A percentile compares a stretch with the other conserved stretches of the same genome.
Evolutionary conservation across 2,113 vertebrate species (phyloP).

Genomic region (Myxocyprinus asiaticus): DNA sequence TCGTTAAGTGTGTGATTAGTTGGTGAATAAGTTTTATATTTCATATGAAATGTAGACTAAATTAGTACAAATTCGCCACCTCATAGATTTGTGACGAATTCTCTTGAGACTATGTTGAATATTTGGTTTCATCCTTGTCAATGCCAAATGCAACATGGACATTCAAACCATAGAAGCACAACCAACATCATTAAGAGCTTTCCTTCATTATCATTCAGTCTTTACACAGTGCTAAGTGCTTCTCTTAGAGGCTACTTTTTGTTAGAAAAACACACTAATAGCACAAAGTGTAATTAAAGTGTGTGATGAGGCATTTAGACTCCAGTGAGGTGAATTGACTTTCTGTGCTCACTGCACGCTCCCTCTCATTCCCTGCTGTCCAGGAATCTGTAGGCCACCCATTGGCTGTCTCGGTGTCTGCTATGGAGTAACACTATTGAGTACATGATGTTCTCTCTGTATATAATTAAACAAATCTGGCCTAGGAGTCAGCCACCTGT

Average conservation of each 20-base stretch:
- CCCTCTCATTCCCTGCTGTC: conserved; percentile 25
- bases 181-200: conserved; percentile 29
- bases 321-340: conserved; percentile 24
- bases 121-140: no score
- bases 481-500: conserved; percentile 12
- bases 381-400: conserved; percentile 30
- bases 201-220: conserved; percentile 48
- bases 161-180: conserved; percentile 22
- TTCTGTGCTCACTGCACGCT: not conserved
- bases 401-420: not conserved
- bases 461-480: conserved; percentile 9
- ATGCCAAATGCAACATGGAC: conserved; percentile 14
- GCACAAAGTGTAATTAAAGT: conserved; percentile 47
- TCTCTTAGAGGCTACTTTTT: conserved; percentile 40
- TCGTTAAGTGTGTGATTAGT: no score
- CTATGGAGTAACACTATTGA: not conserved
- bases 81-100: no score
- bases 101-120: no score
- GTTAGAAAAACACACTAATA: conserved; percentile 42
- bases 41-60: no score
- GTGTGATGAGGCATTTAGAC: conserved; percentile 39
- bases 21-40: no score
- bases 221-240: conserved; percentile 36
- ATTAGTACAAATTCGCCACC: no score
- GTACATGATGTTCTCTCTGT: conserved; percentile 20